Conservation (phyloP, 2,113 vertebrate species). For the Grantiella picta region DNA sequence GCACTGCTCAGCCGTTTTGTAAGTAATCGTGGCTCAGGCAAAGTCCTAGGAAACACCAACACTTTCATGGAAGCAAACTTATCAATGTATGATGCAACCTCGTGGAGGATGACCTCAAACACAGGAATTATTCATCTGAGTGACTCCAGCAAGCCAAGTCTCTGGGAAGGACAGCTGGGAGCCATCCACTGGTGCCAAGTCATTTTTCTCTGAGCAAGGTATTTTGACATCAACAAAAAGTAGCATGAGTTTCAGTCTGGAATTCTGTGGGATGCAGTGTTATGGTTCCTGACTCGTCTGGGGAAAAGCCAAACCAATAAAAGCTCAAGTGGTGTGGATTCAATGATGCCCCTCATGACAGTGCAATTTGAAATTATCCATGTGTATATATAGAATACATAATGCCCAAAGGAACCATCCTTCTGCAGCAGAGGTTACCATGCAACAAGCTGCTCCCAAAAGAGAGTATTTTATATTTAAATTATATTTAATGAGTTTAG, state of each 20-base stretch:
- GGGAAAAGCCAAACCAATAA: neutral
- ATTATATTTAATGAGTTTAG: neutral
- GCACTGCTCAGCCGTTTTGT: neutral
- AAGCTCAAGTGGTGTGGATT: neutral
- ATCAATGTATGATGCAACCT: neutral
- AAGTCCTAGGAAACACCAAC: neutral
- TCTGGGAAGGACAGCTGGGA: neutral
- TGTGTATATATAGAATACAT: neutral
- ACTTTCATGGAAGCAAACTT: neutral
- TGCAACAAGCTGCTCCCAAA: neutral
- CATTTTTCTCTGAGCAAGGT: neutral
- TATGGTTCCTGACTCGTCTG: neutral
- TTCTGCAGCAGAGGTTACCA: neutral
- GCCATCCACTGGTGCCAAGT: neutral
- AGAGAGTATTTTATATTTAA: neutral
- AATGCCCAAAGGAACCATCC: neutral
- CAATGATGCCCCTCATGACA: neutral
- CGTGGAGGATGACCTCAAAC: neutral
- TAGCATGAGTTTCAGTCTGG: neutral
- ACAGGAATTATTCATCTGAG: neutral
- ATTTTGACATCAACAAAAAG: neutral
- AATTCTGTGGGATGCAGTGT: neutral
- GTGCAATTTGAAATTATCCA: neutral
- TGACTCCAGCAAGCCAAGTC: rapidly evolving
- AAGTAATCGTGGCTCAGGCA: neutral